phyloP scores from a whole-genome alignment of 2,888 invertebrate species.

The Caenorhabditis becei region DNA sequence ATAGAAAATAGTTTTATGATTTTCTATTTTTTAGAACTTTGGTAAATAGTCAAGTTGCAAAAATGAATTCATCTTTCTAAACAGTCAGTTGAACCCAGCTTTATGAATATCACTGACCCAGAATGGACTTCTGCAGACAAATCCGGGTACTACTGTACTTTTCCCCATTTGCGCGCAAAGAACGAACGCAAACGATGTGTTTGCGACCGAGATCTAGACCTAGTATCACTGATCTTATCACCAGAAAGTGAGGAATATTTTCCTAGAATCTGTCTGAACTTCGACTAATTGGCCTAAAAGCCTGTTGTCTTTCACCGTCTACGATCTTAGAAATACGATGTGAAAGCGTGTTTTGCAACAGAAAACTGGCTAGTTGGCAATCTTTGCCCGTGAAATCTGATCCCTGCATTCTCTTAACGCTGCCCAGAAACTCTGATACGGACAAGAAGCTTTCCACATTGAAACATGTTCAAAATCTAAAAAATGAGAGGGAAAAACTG shows the following conservation, averaged over 20 bases:
- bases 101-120: too few species aligned
- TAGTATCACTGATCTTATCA: too few species aligned
- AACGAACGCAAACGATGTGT: background rate
- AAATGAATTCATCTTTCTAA: too few species aligned
- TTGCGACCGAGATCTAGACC: background rate
- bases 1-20: background rate
- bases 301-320: background rate
- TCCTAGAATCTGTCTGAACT: too few species aligned
- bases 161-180: too few species aligned
- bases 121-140: too few species aligned
- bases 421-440: background rate
- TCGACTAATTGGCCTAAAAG: background rate
- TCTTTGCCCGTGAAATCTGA: constrained; percentile 7
- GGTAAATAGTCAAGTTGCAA: background rate
- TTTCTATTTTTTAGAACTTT: background rate
- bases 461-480: background rate
- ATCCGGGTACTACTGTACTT: too few species aligned
- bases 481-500: background rate
- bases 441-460: background rate
- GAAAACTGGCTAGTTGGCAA: constrained; percentile 9
- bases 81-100: too few species aligned
- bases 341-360: background rate
- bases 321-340: background rate
- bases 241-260: too few species aligned
- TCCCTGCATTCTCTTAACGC: background rate